Percentiles rank a stretch among this genome's conserved stretches.
phyloP scores from a whole-genome alignment of 2,888 invertebrate species.

The Sisyra nigra region DNA sequence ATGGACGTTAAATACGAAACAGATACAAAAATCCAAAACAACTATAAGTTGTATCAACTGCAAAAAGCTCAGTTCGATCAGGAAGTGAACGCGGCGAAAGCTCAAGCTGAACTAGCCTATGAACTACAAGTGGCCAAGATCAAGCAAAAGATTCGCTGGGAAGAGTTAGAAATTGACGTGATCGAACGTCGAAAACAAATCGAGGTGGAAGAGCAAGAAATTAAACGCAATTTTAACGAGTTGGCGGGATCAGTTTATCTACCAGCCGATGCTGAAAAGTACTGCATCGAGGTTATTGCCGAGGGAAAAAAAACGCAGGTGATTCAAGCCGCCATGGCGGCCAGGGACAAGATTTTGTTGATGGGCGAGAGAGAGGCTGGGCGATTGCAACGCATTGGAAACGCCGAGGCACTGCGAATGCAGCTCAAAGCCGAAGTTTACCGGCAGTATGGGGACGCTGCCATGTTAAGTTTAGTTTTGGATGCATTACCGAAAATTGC shows the following conservation, averaged over 20 bases:
- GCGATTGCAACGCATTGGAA: slow-evolving; percentile 79
- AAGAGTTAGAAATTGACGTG: slow-evolving; percentile 93
- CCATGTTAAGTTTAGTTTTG: slow-evolving; percentile 81
- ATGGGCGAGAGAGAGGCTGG: slow-evolving; percentile 84
- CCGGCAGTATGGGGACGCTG: slow-evolving; percentile 92
- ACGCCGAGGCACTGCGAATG: slow-evolving; percentile 93
- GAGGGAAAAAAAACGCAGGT: slow-evolving; percentile 90
- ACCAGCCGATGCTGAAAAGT: slow-evolving; percentile 92
- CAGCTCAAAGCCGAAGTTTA: slow-evolving; percentile 87
- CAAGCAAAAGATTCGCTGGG: slow-evolving; percentile 86
- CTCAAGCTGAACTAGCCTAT: slow-evolving; percentile 90
- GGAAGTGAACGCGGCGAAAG: slow-evolving; percentile 96
- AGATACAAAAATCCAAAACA: slow-evolving; percentile 93
- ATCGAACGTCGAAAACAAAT: slow-evolving; percentile 92
- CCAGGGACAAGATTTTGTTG: slow-evolving; percentile 80
- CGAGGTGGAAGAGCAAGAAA: slow-evolving; percentile 91
- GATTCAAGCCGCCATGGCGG: slow-evolving; percentile 80
- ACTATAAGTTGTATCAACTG: slow-evolving; percentile 77
- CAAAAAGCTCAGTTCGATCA: slow-evolving; percentile 95
- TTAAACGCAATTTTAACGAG: slow-evolving; percentile 82
- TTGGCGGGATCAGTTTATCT: slow-evolving; percentile 74
- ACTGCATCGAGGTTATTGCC: slow-evolving; percentile 75
- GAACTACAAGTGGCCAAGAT: slow-evolving; percentile 94
- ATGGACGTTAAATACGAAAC: slow-evolving; percentile 96
- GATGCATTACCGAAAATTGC: slow-evolving; percentile 96